phyloP scores from a whole-genome alignment of 1,140 invertebrate species.

The Trypoxylus dichotomus region DNA sequence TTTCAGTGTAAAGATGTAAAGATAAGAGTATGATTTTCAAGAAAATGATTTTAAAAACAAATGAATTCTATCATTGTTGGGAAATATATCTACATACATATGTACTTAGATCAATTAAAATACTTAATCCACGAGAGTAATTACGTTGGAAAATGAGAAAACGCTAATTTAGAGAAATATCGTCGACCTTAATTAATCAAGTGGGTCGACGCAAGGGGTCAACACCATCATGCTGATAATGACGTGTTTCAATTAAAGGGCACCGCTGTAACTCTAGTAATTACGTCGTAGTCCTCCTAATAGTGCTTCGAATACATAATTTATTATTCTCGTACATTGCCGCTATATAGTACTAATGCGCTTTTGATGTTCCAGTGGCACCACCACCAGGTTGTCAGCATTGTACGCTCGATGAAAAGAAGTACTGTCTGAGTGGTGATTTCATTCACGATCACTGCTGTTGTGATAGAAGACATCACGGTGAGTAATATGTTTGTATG shows the following conservation, averaged over 20 bases:
- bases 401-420: slow-evolving; percentile 64
- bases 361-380: slow-evolving; percentile 52
- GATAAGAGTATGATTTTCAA: too few species aligned
- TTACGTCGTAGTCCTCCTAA: not conserved
- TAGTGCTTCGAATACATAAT: slow-evolving; percentile 1
- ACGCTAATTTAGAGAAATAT: not conserved
- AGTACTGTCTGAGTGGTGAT: slow-evolving; percentile 64
- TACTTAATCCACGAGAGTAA: not conserved
- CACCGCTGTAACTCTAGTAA: not conserved
- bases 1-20: too few species aligned
- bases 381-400: slow-evolving; percentile 63
- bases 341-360: not conserved
- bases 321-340: not conserved
- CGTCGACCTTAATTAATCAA: not conserved
- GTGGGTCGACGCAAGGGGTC: not conserved
- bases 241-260: slow-evolving; percentile 5
- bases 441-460: slow-evolving; percentile 73
- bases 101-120: not conserved
- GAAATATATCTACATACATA: too few species aligned
- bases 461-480: slow-evolving; percentile 63
- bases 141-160: not conserved
- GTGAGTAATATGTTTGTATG: slow-evolving; percentile 40
- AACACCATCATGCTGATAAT: not conserved
- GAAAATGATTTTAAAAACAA: too few species aligned
- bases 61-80: too few species aligned